Conservation (phyloP, 2,797 vertebrate genomes). For the Myoxocephalus aenaeus region DNA sequence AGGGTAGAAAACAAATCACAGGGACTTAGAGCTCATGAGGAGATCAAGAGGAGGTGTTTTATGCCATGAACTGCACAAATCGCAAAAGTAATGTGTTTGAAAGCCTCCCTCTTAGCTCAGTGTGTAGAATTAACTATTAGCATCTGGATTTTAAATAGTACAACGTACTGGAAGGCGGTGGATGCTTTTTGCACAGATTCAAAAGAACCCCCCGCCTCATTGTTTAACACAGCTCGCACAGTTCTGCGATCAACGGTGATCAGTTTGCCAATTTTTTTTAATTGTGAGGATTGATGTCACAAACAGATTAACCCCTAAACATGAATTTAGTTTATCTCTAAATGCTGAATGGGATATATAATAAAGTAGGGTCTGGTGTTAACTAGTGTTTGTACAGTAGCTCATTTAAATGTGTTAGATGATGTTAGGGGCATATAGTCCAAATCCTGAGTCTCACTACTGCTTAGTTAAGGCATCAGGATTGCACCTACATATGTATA, state of each 20-base stretch:
- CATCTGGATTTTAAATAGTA: background rate
- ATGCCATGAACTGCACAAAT: background rate
- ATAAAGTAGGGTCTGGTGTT: background rate
- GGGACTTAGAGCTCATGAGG: background rate
- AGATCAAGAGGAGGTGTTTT: background rate
- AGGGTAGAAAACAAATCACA: background rate
- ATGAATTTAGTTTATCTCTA: background rate
- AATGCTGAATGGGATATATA: background rate
- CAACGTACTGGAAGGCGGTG: background rate
- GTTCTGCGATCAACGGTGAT: background rate
- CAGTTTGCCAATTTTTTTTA: background rate
- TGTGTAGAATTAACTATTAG: constrained; percentile 1
- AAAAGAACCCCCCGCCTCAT: background rate
- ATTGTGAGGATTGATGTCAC: background rate
- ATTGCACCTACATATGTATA: background rate
- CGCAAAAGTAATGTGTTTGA: background rate
- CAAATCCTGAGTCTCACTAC: background rate
- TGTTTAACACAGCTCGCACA: background rate
- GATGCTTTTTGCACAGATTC: background rate
- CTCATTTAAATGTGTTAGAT: background rate
- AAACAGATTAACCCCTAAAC: background rate
- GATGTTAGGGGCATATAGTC: background rate
- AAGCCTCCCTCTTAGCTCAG: background rate
- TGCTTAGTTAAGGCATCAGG: background rate
- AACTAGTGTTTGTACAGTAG: background rate